Percentiles rank a stretch among this genome's conserved stretches.
Conservation (phyloP, 2,888 invertebrate species). For the Leistus spinibarbis region DNA sequence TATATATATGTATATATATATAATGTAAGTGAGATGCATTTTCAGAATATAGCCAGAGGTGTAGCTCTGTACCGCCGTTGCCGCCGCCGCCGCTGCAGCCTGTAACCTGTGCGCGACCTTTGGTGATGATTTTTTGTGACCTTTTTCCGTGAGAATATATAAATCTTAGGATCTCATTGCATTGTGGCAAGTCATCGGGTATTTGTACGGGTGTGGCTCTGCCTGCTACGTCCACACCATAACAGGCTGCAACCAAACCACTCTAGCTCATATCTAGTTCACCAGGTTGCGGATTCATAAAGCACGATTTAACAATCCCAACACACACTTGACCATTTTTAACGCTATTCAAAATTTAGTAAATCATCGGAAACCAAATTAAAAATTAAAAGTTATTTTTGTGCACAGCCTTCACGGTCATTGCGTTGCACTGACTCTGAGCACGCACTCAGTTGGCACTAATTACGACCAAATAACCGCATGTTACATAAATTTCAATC, state of each 20-base stretch:
- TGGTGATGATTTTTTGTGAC: constrained; percentile 29
- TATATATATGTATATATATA: too few relatives aligned
- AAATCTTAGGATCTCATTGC: constrained; percentile 35
- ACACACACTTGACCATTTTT: neutral
- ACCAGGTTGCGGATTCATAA: neutral
- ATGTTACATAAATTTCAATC: neutral
- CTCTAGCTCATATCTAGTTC: neutral
- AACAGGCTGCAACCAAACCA: neutral
- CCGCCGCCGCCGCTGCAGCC: too few relatives aligned
- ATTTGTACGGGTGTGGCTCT: constrained; percentile 27
- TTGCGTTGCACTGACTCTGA: neutral
- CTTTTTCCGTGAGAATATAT: constrained; percentile 40
- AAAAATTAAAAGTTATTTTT: neutral
- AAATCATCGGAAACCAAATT: neutral
- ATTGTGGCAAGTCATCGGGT: neutral
- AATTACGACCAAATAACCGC: neutral
- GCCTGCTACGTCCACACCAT: neutral
- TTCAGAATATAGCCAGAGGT: constrained; percentile 36
- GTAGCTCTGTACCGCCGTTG: constrained; percentile 1
- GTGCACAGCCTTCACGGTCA: neutral
- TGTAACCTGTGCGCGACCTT: constrained; percentile 36
- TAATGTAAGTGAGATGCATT: constrained; percentile 23
- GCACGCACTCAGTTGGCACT: neutral
- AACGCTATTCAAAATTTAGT: neutral
- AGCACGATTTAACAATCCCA: neutral